Conservation (phyloP, 2,797 vertebrate genomes). For the Macrochelys suwanniensis region DNA sequence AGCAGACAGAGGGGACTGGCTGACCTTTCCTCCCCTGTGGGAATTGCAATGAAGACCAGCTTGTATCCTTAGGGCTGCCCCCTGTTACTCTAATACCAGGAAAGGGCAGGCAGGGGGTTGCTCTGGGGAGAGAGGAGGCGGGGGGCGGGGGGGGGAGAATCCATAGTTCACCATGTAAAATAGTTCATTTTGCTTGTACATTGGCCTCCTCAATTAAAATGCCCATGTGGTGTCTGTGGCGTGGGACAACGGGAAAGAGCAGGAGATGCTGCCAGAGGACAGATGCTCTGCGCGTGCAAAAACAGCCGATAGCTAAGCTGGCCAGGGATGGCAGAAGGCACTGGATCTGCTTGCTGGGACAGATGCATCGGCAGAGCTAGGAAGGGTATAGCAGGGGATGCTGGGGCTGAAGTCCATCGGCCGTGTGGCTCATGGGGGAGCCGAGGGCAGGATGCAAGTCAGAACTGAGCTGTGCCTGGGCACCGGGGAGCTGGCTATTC, state of each 20-base stretch:
- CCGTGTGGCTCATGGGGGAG: neutral
- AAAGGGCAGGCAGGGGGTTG: neutral
- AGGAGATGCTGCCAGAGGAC: neutral
- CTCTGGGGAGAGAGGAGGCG: neutral
- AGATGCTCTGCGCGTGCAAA: neutral
- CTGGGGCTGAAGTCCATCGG: neutral
- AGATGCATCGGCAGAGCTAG: neutral
- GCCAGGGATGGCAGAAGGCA: neutral
- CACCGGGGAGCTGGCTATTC: neutral
- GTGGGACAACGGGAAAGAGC: neutral
- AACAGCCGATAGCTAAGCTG: neutral
- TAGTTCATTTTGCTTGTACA: neutral
- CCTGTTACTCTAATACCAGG: neutral
- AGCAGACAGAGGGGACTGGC: neutral
- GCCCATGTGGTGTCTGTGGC: neutral
- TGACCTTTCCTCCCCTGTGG: neutral
- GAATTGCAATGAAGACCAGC: neutral
- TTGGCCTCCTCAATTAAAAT: neutral
- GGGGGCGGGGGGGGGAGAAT: no score
- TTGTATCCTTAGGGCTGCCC: neutral
- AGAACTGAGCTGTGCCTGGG: neutral
- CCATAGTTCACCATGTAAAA: neutral
- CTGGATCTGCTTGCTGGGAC: no score
- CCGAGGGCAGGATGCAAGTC: neutral
- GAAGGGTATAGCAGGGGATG: neutral